Percentiles rank a stretch among this genome's conserved stretches.
Evolutionary conservation across 2,797 vertebrate genomes (phyloP).

Genomic region (Siniperca undulata): DNA sequence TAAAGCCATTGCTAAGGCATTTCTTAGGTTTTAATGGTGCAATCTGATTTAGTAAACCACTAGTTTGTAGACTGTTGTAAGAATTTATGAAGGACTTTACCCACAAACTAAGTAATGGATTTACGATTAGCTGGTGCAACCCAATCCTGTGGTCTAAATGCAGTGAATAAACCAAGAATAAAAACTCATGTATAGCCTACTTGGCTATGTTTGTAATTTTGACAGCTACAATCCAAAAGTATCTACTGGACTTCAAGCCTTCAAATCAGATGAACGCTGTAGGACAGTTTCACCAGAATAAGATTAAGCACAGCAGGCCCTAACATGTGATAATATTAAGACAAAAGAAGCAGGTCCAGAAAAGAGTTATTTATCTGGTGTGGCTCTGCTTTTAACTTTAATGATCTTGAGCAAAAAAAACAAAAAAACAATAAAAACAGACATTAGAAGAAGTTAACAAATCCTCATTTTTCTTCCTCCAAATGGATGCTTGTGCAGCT

Average conservation of each 20-base stretch:
- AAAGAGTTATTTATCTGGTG: background rate
- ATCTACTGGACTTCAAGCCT: background rate
- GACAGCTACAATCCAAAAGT: background rate
- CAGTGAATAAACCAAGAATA: background rate
- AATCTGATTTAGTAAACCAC: background rate
- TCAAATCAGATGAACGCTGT: background rate
- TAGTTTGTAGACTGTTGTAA: background rate
- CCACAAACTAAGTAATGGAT: background rate
- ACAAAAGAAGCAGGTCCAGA: background rate
- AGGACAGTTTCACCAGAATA: background rate
- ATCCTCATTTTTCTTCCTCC: background rate
- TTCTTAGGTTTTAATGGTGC: background rate
- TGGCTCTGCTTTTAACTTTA: background rate
- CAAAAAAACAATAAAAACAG: background rate
- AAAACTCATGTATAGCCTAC: background rate
- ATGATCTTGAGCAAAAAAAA: background rate
- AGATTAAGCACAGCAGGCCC: background rate
- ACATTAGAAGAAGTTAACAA: background rate
- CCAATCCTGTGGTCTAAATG: background rate
- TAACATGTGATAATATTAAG: background rate
- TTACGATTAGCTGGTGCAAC: background rate
- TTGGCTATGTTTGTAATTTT: background rate
- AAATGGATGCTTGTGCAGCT: conserved; percentile 16
- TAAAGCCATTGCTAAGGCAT: background rate
- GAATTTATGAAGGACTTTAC: background rate